Conservation (phyloP, 2,113 vertebrate genomes). For the Uria aalge region DNA sequence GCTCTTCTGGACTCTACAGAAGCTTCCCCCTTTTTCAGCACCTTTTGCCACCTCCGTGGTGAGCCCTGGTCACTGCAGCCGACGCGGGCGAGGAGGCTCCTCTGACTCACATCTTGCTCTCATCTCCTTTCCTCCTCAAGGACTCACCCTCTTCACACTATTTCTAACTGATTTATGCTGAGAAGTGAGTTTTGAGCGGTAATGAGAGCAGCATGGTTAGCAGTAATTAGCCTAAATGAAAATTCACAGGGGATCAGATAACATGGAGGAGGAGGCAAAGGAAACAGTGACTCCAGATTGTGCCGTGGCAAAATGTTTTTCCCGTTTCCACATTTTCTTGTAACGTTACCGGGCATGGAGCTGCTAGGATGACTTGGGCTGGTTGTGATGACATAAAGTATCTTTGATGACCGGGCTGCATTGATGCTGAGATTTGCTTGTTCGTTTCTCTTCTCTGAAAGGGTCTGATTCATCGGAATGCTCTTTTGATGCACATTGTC, state of each 20-base stretch:
- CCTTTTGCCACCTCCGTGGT: not conserved
- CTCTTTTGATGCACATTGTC: slow-evolving; percentile 69
- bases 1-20: not conserved
- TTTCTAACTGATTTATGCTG: not conserved
- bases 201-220: not conserved
- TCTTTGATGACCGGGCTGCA: slow-evolving; percentile 83
- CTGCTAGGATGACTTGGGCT: slow-evolving; percentile 87
- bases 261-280: not conserved
- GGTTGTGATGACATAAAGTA: slow-evolving; percentile 93
- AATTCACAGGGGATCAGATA: not conserved
- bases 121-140: not conserved
- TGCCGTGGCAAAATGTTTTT: not conserved
- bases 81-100: not conserved
- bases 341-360: slow-evolving; percentile 85
- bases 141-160: not conserved
- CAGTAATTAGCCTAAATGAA: not conserved
- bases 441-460: slow-evolving; percentile 77
- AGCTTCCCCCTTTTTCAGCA: not conserved
- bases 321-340: not conserved
- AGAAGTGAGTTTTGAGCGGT: not conserved
- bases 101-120: not conserved
- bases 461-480: slow-evolving; percentile 75
- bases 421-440: slow-evolving; percentile 83
- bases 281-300: not conserved
- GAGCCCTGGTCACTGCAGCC: not conserved